Evolutionary conservation across 2,797 vertebrate species (phyloP).

Genomic region (Phalloptychus januarius): DNA sequence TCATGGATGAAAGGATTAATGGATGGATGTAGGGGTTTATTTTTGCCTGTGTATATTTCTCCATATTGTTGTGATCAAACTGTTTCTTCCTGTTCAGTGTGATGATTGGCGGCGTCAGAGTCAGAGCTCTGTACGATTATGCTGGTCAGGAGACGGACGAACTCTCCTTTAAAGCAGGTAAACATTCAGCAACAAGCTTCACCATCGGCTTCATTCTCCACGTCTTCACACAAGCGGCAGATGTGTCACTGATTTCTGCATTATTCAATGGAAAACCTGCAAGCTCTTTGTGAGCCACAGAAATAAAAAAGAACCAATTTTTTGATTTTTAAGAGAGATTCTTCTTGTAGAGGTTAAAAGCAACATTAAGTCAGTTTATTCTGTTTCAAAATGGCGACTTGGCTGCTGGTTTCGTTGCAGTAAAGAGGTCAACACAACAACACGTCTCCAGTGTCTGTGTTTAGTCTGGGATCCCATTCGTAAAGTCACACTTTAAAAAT

Average conservation of each 20-base stretch:
- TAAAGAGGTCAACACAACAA: background rate
- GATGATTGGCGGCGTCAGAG: slow-evolving; percentile 81
- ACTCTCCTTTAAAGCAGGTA: slow-evolving; percentile 85
- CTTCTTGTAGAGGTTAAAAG: background rate
- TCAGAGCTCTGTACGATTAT: slow-evolving; percentile 84
- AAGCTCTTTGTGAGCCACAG: background rate
- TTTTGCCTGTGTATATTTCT: background rate
- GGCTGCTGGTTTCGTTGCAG: background rate
- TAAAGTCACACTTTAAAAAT: no score
- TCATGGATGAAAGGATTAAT: no score
- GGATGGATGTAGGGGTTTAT: background rate
- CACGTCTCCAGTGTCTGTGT: background rate
- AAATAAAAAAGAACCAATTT: background rate
- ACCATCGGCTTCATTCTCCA: background rate
- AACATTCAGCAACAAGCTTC: slow-evolving; percentile 1
- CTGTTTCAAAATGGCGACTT: background rate
- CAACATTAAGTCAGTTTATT: background rate
- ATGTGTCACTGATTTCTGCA: background rate
- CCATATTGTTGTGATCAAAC: slow-evolving; percentile 3
- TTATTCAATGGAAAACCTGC: background rate
- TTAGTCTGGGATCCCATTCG: no score
- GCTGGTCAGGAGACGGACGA: slow-evolving; percentile 83
- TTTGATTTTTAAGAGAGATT: background rate
- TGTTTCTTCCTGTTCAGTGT: slow-evolving; percentile 46
- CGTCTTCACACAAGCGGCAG: background rate